Base-by-base conservation (phyloP, 2,888 invertebrate species). In the Orthonevra nobilis region DNA sequence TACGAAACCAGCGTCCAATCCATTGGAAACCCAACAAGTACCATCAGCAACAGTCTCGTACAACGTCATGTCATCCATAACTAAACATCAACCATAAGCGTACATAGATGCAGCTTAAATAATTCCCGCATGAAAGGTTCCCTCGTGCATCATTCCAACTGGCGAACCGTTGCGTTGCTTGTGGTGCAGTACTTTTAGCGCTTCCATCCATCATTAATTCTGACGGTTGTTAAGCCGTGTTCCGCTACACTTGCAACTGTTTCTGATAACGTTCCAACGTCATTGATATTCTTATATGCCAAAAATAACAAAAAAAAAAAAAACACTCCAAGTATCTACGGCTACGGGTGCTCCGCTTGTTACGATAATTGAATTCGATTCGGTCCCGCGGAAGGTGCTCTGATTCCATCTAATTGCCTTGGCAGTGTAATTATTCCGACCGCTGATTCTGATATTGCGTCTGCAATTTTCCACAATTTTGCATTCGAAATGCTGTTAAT, bases 341-440 rank as follows among this genome's bases (percentile, higher is more conserved):
- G 48, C 46, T 23, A 23, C 14, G 48, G 23, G 30, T n/a, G 7
- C 38, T 26, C 12, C 12, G 58, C 2, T 48, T 48, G 38, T 17
- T 46, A 23, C 32, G 54, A 40, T 69, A 69, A 75, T 69, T 75
- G 69, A 75, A 75, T 69, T 48, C 15, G 14, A 12, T 40, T 54
- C 14, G 61, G 44, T 61, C 68, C 46, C 54, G 19, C 19, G 23
- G 61, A 54, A 69, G 54, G 32, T 69, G 74, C 61, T 61, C 69
- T 54, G 74, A 69, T 75, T 75, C 40, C 61, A 54, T 61, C 54
- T 69, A 75, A 74, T 73, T 56, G 32, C 54, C 69, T 48, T 61
- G 15, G 40, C 46, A 61, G 38, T 74, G 46, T 48, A 68, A 74
- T 60, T 74, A 48, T 48, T 61, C 46, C 74, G 46, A 61, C 36